Base-by-base conservation (phyloP, 2,113 vertebrate species). In the Plotosus lineatus region DNA sequence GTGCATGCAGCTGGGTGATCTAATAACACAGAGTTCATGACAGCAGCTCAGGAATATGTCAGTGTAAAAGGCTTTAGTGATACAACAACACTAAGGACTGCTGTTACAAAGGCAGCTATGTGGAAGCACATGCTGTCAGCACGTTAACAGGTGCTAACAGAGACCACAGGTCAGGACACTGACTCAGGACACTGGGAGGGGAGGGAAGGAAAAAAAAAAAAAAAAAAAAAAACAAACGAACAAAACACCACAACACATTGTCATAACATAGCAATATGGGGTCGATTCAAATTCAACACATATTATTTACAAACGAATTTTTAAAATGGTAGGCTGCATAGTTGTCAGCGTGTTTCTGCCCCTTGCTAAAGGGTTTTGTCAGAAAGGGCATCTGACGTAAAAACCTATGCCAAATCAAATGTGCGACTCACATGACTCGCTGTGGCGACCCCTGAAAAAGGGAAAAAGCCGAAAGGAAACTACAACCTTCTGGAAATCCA, bases 101-200 rank as follows among this genome's bases (percentile, higher is more conserved):
- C 3, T 11, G 63, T 48, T 82, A 69, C 55, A 28, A 75, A 36
- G 61, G 51, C 63, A 79, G 77, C 69, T 78, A 78, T 77, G 69
- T 36, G 61, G 80, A 75, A 78, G 50, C 75, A 44, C 75, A 82
- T 60, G 65, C 65, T 77, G 75, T 85, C 69, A 79, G 36, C 76
- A 68, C 31, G 61, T 80, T 66, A 63, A 82, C 80, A 79, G 80
- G 71, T 82, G 80, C 46, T 53, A 55, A n/a, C 63, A 60, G 8
- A 53, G 28, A 26, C 28, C 21, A n/a, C 31, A 42, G 26, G 73
- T 58, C 36, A 55, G n/a, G n/a, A n/a, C n/a, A 48, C 7, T 7
- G 26, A 38, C 58, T 28, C 2, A 0, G 8, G 10, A 2, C 36
- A 53, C 50, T 23, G 14, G 19, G 3, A 19, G 6, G 15, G 14